These are phyloP conservation scores for Drosophila pectinifera DNA, from an alignment of 1,140 invertebrate genomes.

Conservation along the genomic window DNA sequence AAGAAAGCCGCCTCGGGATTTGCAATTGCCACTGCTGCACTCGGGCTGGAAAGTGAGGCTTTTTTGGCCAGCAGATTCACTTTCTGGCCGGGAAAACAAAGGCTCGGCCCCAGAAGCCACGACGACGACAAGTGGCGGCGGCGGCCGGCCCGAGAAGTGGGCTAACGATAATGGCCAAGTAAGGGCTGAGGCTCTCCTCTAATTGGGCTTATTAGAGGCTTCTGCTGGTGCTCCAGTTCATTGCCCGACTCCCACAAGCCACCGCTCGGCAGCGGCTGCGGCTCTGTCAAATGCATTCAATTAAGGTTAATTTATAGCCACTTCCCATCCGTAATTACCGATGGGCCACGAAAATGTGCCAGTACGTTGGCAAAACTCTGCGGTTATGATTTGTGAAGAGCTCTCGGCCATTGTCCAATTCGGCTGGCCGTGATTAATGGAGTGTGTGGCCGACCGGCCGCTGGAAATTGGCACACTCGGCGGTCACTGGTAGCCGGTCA, in stretches of 20 bases:
- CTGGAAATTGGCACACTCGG: conserved; percentile 67
- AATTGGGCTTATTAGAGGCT: conserved; percentile 50
- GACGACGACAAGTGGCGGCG: conserved; percentile 7
- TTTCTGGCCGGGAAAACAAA: conserved; percentile 38
- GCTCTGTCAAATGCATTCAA: conserved; percentile 77
- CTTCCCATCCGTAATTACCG: conserved; percentile 73
- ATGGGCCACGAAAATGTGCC: conserved; percentile 55
- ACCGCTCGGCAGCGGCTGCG: too few relatives aligned
- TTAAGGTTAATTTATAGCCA: conserved; percentile 81
- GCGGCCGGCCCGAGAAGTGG: conserved; percentile 26
- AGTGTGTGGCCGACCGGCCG: conserved; percentile 36
- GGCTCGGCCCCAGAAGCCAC: conserved; percentile 15
- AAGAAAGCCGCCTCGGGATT: conserved; percentile 61
- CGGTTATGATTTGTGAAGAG: conserved; percentile 75
- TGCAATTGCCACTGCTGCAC: conserved; percentile 38
- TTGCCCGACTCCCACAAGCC: conserved; percentile 67
- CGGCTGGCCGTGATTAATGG: conserved; percentile 69
- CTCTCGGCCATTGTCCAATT: conserved; percentile 59
- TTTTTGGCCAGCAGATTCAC: conserved; percentile 53
- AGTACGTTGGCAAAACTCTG: conserved; percentile 64
- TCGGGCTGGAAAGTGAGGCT: conserved; percentile 67
- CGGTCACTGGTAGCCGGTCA: conserved; percentile 10
- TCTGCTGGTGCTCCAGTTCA: conserved; percentile 55
- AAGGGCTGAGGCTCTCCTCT: conserved; percentile 15
- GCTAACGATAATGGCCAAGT: conserved; percentile 52